Evolutionary conservation across 2,113 vertebrate genomes (phyloP), one percentile per base, ranked within the genome.

Genomic region (Varanus salvator): DNA sequence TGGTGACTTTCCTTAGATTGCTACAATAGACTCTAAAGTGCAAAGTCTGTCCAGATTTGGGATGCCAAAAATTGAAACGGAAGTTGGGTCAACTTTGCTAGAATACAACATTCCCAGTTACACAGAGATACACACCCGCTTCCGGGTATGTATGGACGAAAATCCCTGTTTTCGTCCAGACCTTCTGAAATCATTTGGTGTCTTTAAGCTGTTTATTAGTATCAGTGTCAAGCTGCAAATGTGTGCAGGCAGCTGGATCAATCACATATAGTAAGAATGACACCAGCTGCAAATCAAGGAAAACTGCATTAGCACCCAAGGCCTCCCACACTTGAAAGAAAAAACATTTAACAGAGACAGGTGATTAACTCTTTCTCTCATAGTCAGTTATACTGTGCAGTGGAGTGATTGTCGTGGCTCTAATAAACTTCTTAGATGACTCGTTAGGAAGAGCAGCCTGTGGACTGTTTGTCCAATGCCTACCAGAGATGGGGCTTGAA

Each of bases 151-250:
- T n/a, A n/a, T n/a, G n/a, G 11, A 14, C 88, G 84, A 87, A 25
- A 92, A 25, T 69, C 44, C 48, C 84, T 54, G 50, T 83, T 68
- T 90, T 95, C 87, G 82, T 88, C 34, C 34, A 88, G 54, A 89
- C 85, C 87, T 87, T 92, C 90, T 88, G 86, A 91, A 94, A 92
- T 95, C 89, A 93, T 72, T 89, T 85, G 75, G 86, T 88, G 91
- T 94, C 85, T 95, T 96, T 90, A 95, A 95, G 84, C 83, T 85
- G 89, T 96, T 97, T 93, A 95, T 96, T 95, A 95, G 84, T 93
- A 92, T 95, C 90, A 96, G 75, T 91, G 91, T 95, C 96, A 95
- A 69, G 81, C 85, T 95, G 48, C 89, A 95, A 96, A 95, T 90
- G 69, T 90, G 52, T 92, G 89, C 92, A 95, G 91, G 90, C 93